Conservation (phyloP, 2,888 invertebrate species). For the Loripinus fragilis region DNA sequence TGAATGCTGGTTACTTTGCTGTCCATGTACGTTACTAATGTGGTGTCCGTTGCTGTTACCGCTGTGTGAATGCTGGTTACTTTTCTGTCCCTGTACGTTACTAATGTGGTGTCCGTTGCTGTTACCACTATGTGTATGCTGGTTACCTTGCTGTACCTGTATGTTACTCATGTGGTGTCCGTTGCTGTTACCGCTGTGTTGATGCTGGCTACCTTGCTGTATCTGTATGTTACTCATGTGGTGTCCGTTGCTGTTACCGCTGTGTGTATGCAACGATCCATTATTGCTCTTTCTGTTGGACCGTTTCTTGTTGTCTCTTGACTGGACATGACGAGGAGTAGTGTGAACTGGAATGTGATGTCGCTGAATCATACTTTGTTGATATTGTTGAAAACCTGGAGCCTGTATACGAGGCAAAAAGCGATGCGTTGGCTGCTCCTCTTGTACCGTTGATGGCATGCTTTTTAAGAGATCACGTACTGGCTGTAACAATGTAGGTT, state of each 20-base stretch:
- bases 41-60: neutral
- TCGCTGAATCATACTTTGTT: neutral
- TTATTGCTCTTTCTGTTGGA: too few species aligned
- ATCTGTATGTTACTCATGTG: too few species aligned
- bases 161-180: too few species aligned
- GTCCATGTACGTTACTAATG: neutral
- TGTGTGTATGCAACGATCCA: too few species aligned
- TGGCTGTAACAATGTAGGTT: too few species aligned
- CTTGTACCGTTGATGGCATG: neutral
- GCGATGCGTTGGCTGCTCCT: neutral
- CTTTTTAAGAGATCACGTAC: neutral
- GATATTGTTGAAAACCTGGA: neutral
- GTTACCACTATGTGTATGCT: too few species aligned
- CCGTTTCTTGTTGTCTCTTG: too few species aligned
- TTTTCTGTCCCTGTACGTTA: neutral
- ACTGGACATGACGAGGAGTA: neutral
- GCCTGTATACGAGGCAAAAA: neutral
- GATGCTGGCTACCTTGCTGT: too few species aligned
- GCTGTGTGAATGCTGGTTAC: neutral
- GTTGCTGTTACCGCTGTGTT: too few species aligned
- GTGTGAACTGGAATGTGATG: slow-evolving; percentile 10
- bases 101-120: neutral
- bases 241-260: too few species aligned
- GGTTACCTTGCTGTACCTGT: too few species aligned
- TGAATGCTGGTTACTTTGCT: neutral